Percentiles rank a stretch among this genome's conserved stretches.
Evolutionary conservation across 2,113 vertebrate species (phyloP).

Genomic region (Odontesthes bonariensis): DNA sequence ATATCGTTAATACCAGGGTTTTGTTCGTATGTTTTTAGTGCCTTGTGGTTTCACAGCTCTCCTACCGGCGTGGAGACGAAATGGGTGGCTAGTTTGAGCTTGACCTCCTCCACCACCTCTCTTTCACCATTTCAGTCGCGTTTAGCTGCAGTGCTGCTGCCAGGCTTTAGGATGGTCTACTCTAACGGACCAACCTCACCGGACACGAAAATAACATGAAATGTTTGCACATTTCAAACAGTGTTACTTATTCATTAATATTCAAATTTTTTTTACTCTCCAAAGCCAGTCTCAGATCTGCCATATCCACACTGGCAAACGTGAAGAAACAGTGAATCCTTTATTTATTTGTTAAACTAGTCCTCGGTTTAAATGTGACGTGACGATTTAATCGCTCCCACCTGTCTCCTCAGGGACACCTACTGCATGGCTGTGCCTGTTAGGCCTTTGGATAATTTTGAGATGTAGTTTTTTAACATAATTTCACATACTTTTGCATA

Average conservation of each 20-base stretch:
- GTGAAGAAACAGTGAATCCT: not conserved
- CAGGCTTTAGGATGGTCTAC: not conserved
- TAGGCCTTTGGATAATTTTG: not conserved
- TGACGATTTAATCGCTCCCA: not conserved
- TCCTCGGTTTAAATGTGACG: not conserved
- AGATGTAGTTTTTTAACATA: no score
- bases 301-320: not conserved
- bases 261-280: not conserved
- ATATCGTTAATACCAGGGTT: not conserved
- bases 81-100: not conserved
- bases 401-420: not conserved
- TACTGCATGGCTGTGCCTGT: not conserved
- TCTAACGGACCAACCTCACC: not conserved
- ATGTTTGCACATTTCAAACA: not conserved
- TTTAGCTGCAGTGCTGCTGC: not conserved
- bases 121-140: slow-evolving; percentile 8
- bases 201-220: not conserved
- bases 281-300: not conserved
- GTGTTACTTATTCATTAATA: not conserved
- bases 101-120: slow-evolving; percentile 21
- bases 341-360: not conserved
- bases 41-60: not conserved
- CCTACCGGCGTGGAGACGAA: no score
- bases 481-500: no score
- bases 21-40: not conserved